Evolutionary conservation across 2,113 vertebrate species (phyloP), one percentile per base, ranked within the genome.

Genomic region (Fregetta grallaria): DNA sequence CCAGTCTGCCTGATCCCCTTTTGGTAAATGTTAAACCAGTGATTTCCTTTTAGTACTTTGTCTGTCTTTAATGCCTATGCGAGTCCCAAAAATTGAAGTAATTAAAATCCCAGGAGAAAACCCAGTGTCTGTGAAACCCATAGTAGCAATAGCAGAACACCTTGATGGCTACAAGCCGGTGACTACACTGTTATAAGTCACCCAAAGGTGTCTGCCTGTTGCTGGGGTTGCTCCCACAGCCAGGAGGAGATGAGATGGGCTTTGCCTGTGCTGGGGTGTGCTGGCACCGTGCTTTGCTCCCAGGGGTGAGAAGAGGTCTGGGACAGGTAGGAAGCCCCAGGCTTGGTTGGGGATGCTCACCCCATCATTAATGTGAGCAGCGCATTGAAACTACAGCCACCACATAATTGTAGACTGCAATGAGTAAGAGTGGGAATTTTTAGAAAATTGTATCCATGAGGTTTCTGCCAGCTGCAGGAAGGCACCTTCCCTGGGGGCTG

Each of bases 51-150:
- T 36, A 32, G 14, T 9, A 0, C 42, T 72, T 76, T 15, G 19
- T n/a, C 42, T 15, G 0, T 25, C 29, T 44, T 52, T 38, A 52
- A 36, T 15, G n/a, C 16, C 32, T 11, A 2, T 11, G 14, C 0
- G 1, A 19, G 11, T 22, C 32, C 47, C 9, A 6, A 29, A 21
- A 86, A 76, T 11, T 4, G 8, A n/a, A 45, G 14, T 3, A 36
- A 50, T 50, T 22, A 58, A 94, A 88, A 68, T 15, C 53, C 44
- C 52, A 22, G 63, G 58, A 66, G 27, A n/a, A 86, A 86, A 50
- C 8, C 19, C n/a, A 32, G 19, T 6, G 17, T 8, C 59, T 34
- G 5, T 5, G 42, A 72, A 91, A 71, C 11, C n/a, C 34, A 10
- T 3, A 6, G 10, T 38, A 38, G 52, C 0, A 0, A 6, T 0